Evolutionary conservation across 2,888 invertebrate species (phyloP).

Genomic region (Heterodera filipjevi): DNA sequence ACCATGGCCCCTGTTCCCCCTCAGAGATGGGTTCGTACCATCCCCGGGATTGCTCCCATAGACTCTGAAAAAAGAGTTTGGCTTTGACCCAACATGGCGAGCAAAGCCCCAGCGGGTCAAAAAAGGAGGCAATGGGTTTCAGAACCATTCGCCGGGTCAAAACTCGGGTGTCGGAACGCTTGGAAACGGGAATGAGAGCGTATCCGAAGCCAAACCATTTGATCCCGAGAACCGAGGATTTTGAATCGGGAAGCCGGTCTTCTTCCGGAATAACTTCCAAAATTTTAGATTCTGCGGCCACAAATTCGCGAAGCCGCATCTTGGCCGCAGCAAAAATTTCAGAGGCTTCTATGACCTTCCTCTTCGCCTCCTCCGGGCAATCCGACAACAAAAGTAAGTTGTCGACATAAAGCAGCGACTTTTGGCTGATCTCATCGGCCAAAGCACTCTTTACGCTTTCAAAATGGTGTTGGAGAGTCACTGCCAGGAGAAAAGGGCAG

Average conservation of each 20-base stretch:
- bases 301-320: constrained; percentile 44
- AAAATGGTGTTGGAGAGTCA: constrained; percentile 6
- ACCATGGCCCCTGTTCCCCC: not conserved
- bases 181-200: no score
- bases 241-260: not conserved
- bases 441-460: not conserved
- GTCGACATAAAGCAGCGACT: constrained; percentile 44
- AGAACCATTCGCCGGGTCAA: not conserved
- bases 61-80: constrained; percentile 27
- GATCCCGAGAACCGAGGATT: constrained; percentile 26
- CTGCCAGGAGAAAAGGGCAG: constrained; percentile 33
- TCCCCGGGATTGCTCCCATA: not conserved
- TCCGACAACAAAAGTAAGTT: constrained; percentile 33
- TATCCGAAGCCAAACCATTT: constrained; percentile 10
- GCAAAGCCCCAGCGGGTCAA: constrained; percentile 34
- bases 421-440: constrained; percentile 22
- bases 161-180: not conserved
- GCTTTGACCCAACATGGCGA: constrained; percentile 20
- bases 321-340: constrained; percentile 27
- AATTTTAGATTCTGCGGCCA: constrained; percentile 1
- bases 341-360: constrained; percentile 31
- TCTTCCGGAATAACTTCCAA: not conserved
- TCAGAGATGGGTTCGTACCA: constrained; percentile 25
- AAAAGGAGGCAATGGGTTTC: constrained; percentile 4
- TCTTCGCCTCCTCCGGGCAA: constrained; percentile 20